phyloP scores from a whole-genome alignment of 2,888 invertebrate species.

The Leptopilina syphax region DNA sequence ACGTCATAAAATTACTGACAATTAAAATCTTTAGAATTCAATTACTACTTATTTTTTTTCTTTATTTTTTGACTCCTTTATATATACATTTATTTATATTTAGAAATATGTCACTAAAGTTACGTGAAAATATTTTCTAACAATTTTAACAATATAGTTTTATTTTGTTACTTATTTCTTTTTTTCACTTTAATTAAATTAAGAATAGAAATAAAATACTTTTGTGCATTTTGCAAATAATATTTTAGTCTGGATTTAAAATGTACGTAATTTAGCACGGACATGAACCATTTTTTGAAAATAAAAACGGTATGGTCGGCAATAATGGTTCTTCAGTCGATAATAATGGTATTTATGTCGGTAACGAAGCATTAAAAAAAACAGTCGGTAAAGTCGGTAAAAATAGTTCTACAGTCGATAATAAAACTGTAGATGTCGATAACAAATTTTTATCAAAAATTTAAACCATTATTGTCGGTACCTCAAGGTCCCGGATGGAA shows the following conservation, averaged over 20 bases:
- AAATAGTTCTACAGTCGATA: not conserved
- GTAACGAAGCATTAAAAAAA: no score
- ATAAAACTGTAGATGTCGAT: not conserved
- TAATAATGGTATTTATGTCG: not conserved
- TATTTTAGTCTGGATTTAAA: not conserved
- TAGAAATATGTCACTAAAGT: no score
- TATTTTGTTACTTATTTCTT: not conserved
- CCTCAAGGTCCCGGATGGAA: no score
- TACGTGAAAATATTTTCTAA: not conserved
- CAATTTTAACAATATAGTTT: no score
- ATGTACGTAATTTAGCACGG: not conserved
- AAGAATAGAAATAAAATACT: not conserved
- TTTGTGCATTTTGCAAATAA: not conserved
- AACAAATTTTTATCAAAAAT: not conserved
- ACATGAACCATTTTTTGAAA: not conserved
- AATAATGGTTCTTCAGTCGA: no score
- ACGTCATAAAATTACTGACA: slow-evolving; percentile 11
- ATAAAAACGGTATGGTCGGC: no score
- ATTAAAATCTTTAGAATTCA: not conserved
- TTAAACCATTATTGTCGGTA: not conserved
- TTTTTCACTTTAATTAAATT: not conserved
- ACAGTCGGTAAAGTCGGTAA: no score
- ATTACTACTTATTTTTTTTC: not conserved
- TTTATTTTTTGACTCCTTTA: not conserved
- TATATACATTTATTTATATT: not conserved